These are phyloP conservation scores for Dolichoris vasculosae DNA, from an alignment of 1,140 invertebrate genomes.

Conservation along the genomic window DNA sequence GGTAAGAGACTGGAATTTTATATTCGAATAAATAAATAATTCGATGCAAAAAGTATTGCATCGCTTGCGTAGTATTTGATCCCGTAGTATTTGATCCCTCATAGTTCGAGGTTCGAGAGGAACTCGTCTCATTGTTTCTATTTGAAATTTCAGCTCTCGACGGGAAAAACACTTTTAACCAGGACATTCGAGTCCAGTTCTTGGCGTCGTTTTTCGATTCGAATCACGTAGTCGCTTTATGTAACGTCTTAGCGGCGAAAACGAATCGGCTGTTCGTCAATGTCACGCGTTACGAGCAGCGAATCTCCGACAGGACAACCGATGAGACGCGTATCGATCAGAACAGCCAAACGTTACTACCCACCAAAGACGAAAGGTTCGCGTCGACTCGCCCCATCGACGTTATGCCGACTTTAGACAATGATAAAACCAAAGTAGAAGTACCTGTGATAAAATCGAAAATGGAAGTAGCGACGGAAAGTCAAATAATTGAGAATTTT, in stretches of 20 bases:
- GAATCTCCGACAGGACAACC: neutral
- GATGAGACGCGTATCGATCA: slow-evolving; percentile 42
- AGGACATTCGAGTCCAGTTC: slow-evolving; percentile 64
- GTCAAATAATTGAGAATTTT: slow-evolving; percentile 53
- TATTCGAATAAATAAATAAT: too few relatives aligned
- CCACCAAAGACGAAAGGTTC: slow-evolving; percentile 30
- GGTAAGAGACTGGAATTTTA: neutral
- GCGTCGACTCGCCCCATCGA: slow-evolving; percentile 1
- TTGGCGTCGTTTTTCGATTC: slow-evolving; percentile 78
- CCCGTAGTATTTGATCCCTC: too few relatives aligned
- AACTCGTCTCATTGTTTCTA: too few relatives aligned
- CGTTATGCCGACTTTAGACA: slow-evolving; percentile 12
- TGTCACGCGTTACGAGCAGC: slow-evolving; percentile 29
- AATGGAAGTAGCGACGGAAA: slow-evolving; percentile 32
- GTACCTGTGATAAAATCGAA: slow-evolving; percentile 42
- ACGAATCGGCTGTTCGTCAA: slow-evolving; percentile 67
- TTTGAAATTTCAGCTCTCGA: slow-evolving; percentile 8
- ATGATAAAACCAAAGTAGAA: slow-evolving; percentile 36
- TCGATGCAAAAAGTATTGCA: too few relatives aligned
- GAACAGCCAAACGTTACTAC: neutral
- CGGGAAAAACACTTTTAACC: neutral
- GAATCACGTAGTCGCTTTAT: slow-evolving; percentile 84
- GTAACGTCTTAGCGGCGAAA: slow-evolving; percentile 81
- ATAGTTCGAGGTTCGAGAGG: too few relatives aligned
- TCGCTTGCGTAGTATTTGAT: too few relatives aligned